Evolutionary conservation across 2,888 invertebrate species (phyloP), one percentile per base, ranked within the genome.

Genomic region (Aphidius colemani): DNA sequence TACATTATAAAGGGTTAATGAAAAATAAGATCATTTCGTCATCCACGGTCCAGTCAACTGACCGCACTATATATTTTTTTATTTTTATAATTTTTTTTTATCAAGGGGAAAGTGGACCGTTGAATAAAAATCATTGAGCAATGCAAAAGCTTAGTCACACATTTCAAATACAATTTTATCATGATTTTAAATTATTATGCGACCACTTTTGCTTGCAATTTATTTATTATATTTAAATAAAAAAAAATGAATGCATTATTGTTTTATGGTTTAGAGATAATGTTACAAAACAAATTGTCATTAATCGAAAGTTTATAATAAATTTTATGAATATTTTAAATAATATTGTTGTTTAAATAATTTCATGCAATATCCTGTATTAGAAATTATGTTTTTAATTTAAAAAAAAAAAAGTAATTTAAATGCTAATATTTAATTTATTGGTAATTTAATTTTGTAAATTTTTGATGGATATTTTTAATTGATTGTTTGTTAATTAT

Each of bases 51-150:
- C 30, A 30, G 30, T 30, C 30, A 30, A 30, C 30, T 30, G 5
- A 30, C 30, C 30, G 30, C 30, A 30, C 30, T 30, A 30, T 30
- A 30, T 30, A 5, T 30, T 30, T 30, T 46, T 57, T 57, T 46
- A 39, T 18, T 45, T 46, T 11, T 39, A 40, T 46, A 57, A 11
- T 11, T 46, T 30, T 45, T 57, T 30, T 57, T 46, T 57, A 30
- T 57, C 46, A 46, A 9, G 57, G 78, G 78, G 79, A 81, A 81
- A 81, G 79, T 79, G 74, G 77, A 79, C 74, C 77, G 72, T 70
- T 71, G 66, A 46, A 57, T 46, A 46, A 39, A n/a, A 39, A 30
- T 57, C 10, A 46, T 46, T 46, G 46, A 39, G 40, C 46, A 46
- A 46, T 46, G 57, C 57, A 57, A 57, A 46, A 13, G 10, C 57